Evolutionary conservation across 2,797 vertebrate species (phyloP).

Genomic region (Poeciliopsis paucimaculata): DNA sequence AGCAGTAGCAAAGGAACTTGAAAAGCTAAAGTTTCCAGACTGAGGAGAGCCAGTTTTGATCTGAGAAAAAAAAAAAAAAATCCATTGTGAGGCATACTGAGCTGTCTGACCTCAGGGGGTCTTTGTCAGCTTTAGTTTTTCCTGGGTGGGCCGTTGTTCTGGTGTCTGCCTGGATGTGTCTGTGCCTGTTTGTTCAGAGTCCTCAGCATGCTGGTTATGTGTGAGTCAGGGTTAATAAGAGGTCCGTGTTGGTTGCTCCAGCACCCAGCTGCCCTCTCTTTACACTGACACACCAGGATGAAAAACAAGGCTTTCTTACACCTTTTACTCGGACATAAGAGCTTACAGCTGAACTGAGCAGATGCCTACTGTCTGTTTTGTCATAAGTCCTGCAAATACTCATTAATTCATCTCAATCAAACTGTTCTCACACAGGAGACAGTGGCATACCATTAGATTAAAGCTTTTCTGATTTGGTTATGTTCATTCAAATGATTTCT

Average conservation of each 20-base stretch:
- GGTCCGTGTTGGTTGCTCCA: background rate
- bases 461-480: background rate
- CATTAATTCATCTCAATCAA: background rate
- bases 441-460: background rate
- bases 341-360: background rate
- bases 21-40: background rate
- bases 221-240: constrained; percentile 5
- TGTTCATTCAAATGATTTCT: background rate
- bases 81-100: background rate
- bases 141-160: background rate
- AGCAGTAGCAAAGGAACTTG: background rate
- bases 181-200: background rate
- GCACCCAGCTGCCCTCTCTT: background rate
- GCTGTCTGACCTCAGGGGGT: background rate
- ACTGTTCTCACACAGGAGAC: background rate
- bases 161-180: constrained; percentile 1
- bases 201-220: background rate
- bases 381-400: background rate
- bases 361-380: background rate
- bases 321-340: background rate
- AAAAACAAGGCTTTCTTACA: background rate
- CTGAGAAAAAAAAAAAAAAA: background rate
- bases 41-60: background rate
- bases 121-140: background rate
- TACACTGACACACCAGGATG: background rate